Base-by-base conservation (phyloP, 2,888 invertebrate species). In the Lissocephala sabroskyi region DNA sequence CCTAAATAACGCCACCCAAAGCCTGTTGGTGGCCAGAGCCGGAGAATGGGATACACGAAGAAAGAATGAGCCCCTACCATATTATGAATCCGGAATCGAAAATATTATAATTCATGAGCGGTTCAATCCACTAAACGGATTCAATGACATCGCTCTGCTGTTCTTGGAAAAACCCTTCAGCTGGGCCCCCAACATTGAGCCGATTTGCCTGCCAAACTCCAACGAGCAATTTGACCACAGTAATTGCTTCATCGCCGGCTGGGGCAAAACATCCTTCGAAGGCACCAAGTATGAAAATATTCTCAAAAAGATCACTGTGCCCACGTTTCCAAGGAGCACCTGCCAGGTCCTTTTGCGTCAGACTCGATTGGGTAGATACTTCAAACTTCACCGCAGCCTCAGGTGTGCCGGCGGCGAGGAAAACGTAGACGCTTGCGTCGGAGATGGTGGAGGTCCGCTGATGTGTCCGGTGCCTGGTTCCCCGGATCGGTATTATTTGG, bases 241-340 rank as follows among this genome's bases (percentile, higher is more conserved):
- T n/a, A n/a, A 10, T 32, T 65, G 63, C 14, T 3, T 50, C 1
- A 16, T 41, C 10, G 19, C 41, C 4, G 61, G 63, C 5, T 65
- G 63, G 66, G 45, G 35, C 30, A 16, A 1, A 1, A 0, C 6
- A 17, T 5, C 13, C 10, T 3, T 7, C 7, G 10, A 14, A 16
- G 16, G 16, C 14, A 6, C 7, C 2, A 6, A 7, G 2, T 35
- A 5, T 14, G 14, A 35, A 14, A 10, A 14, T 3, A 35, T 35
- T 9, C 16, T 35, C 4, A 35, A 35, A 14, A 35, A 35, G 16
- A 17, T 35, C 16, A 35, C 10, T 6, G 3, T 35, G 16, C 14
- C 30, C 5, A 32, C 13, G 5, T 11, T 32, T 0, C 11, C 3
- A 1, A 5, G 13, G 2, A 5, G 11, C 5, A 7, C 3, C 5